These are phyloP conservation scores for Lomographa bimaculata DNA, from an alignment of 2,888 invertebrate genomes.

Conservation along the genomic window DNA sequence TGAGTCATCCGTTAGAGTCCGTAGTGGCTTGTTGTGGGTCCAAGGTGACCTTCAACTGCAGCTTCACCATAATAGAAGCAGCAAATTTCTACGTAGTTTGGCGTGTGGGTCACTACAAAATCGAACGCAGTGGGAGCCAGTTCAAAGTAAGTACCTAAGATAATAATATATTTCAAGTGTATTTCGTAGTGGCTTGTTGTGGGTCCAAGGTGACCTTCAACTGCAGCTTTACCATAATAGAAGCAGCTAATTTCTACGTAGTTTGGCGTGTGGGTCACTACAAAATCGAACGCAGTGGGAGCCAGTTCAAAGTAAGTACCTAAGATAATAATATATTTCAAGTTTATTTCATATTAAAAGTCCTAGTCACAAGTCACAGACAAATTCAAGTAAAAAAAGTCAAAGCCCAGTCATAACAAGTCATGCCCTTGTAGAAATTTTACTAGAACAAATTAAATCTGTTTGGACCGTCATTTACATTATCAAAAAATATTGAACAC, in stretches of 20 bases:
- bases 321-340: too few species aligned
- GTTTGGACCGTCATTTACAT: too few species aligned
- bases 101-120: constrained; percentile 40
- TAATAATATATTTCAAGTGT: too few species aligned
- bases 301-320: constrained; percentile 44
- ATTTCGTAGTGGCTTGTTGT: constrained; percentile 36
- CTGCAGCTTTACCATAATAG: constrained; percentile 36
- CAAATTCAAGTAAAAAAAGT: too few species aligned
- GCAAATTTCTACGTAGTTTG: constrained; percentile 41
- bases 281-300: constrained; percentile 41
- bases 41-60: constrained; percentile 35
- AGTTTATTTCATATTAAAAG: too few species aligned
- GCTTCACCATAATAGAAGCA: constrained; percentile 33
- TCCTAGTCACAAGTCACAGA: too few species aligned
- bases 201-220: constrained; percentile 37
- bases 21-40: constrained; percentile 39
- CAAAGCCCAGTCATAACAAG: too few species aligned
- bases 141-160: constrained; percentile 46
- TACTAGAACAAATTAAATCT: too few species aligned
- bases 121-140: constrained; percentile 42
- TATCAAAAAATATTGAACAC: too few species aligned
- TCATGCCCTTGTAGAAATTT: too few species aligned
- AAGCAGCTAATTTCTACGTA: constrained; percentile 36
- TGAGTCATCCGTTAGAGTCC: constrained; percentile 32
- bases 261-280: constrained; percentile 45